Base-by-base conservation (phyloP, 2,888 invertebrate species). In the Trissoscelio sp. region DNA sequence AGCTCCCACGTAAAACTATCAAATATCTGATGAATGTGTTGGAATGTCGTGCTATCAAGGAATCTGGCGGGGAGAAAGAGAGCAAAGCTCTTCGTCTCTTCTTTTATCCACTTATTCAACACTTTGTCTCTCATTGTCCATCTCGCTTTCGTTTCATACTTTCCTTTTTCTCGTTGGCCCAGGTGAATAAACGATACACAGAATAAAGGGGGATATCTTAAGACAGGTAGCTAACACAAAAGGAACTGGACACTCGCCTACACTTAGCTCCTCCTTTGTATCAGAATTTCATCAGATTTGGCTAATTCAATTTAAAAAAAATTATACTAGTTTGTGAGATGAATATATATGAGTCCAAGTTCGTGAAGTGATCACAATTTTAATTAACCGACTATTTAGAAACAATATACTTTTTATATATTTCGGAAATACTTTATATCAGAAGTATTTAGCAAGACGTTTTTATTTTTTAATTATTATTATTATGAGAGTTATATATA, bases 171-270 rank as follows among this genome's bases (percentile, higher is more conserved):
- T 39, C 42, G 48, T 34, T 73, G 53, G 57, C 20, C 55, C 77
- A 70, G 83, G 83, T 81, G 85, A 83, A 85, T 85, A 84, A 83
- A 85, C 75, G 83, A 55, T 83, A 79, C 58, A 75, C 79, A 53
- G 48, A 79, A 67, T 64, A 84, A 85, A 83, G 82, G 86, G 85
- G 88, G 88, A 89, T 87, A 86, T 88, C 88, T 88, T 86, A 90
- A 91, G 89, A 90, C 91, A 90, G 90, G 90, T 91, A 90, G 91
- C 91, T 82, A 84, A 85, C 87, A 91, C 88, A 90, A 90, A 88
- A 88, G 89, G 88, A 90, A 90, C 88, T 89, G 90, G 89, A 90
- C 89, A 89, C 90, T 89, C 88, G 86, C 84, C 87, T 86, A 88
- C 86, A 85, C 81, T 51, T 85, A 84, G 86, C 86, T 85, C 86